Base-by-base conservation (phyloP, 1,140 invertebrate species). In the Cardiocondyla obscurior region DNA sequence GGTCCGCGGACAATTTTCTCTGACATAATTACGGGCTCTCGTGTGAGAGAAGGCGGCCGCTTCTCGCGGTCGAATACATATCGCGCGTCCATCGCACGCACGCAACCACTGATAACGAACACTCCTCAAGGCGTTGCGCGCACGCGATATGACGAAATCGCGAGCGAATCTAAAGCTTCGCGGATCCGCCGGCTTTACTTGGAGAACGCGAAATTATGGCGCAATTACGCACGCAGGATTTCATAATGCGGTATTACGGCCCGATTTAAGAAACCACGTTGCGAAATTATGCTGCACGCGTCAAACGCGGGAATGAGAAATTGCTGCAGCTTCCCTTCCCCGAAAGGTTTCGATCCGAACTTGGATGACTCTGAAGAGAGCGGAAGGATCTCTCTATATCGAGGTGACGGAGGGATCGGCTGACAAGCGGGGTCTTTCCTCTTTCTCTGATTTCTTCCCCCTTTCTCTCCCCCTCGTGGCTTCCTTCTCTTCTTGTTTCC, bases 1-100 rank as follows among this genome's bases (percentile, higher is more conserved):
- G 73, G 57, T 57, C n/a, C 36, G 46, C 44, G 74, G 46, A 77
- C 33, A 67, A 79, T 79, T 79, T 79, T 79, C 74, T 79, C 74
- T 53, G 62, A 67, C 62, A 67, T 79, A 79, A 79, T 79, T 79
- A 77, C 58, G 44, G 74, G 62, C 55, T 67, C 62, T 67, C 62
- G 22, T 42, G 74, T 3, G 39, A 36, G 60, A 53, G 74, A 53
- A 39, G 62, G 62, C 46, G 74, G 19, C 58, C 58, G 33, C 46
- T 69, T 69, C 46, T 69, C 62, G 36, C 33, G 33, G 25, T 53
- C 74, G 74, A 55, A 79, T 42, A 51, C 46, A 44, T 62, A n/a
- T n/a, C n/a, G n/a, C 57, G 72, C 57, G 30, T 58, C 19, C 42
- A 62, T 76, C 62, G 19, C 46, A 22, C 46, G 33, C 62, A 79